These are phyloP conservation scores for Tiliqua scincoides DNA, from an alignment of 2,113 vertebrate genomes.

Conservation along the genomic window DNA sequence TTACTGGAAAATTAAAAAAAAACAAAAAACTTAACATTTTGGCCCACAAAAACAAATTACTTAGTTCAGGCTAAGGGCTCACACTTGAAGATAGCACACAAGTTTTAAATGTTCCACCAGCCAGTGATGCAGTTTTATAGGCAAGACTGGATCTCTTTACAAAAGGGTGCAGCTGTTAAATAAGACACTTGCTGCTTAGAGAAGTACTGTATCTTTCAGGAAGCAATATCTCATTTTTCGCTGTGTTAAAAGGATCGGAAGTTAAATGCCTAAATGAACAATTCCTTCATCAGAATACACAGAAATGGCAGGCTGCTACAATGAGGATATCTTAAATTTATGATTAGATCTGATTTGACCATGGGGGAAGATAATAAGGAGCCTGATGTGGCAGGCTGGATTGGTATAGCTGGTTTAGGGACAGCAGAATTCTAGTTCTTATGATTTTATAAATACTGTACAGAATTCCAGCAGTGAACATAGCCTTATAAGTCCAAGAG, in stretches of 20 bases:
- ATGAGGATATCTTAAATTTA: constrained; percentile 30
- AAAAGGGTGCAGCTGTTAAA: constrained; percentile 10
- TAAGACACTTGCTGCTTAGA: constrained; percentile 60
- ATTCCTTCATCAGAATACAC: constrained; percentile 40
- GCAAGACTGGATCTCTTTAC: constrained; percentile 15
- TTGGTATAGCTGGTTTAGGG: rapidly evolving
- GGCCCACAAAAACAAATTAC: constrained; percentile 47
- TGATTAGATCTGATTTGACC: constrained; percentile 35
- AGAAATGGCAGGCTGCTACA: constrained; percentile 42
- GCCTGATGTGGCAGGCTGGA: background rate
- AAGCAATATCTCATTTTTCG: constrained; percentile 36
- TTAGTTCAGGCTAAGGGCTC: constrained; percentile 29
- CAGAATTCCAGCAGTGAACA: background rate
- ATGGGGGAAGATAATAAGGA: constrained; percentile 14
- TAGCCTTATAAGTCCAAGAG: background rate
- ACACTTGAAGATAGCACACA: constrained; percentile 43
- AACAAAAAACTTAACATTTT: constrained; percentile 36
- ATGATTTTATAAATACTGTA: background rate
- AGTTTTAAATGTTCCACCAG: background rate
- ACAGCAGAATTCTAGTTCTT: constrained; percentile 9
- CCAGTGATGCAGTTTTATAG: background rate
- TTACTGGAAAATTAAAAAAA: constrained; percentile 16
- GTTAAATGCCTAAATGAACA: constrained; percentile 46
- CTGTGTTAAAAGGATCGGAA: constrained; percentile 4
- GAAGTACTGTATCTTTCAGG: constrained; percentile 51